phyloP scores from a whole-genome alignment of 2,888 invertebrate genomes.

The Acronicta aceris region DNA sequence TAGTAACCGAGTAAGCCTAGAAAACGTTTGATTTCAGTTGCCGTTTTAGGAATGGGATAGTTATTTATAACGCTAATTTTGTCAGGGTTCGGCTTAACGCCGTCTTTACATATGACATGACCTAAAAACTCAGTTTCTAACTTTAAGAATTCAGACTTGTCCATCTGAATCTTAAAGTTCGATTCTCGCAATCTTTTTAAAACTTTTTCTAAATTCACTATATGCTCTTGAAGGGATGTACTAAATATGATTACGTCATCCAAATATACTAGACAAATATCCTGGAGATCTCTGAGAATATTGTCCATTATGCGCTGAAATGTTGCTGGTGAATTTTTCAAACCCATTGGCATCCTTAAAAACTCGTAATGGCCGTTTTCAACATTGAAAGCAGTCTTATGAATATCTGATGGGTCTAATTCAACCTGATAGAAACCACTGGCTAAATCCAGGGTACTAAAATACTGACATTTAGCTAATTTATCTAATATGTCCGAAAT shows the following conservation, averaged over 20 bases:
- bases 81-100: conserved; percentile 14
- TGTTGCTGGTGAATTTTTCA: not conserved
- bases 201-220: too few relatives aligned
- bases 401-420: conserved; percentile 12
- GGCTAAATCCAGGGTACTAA: conserved; percentile 9
- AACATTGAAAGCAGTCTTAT: conserved; percentile 45
- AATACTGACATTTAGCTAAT: conserved; percentile 1
- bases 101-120: conserved; percentile 7
- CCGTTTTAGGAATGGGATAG: not conserved
- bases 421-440: conserved; percentile 25
- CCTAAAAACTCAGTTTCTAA: conserved; percentile 14
- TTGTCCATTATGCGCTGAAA: conserved; percentile 3
- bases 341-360: conserved; percentile 35
- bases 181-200: too few relatives aligned
- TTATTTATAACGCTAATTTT: conserved; percentile 5
- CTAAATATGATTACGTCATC: conserved; percentile 25
- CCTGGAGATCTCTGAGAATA: not conserved
- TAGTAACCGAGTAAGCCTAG: conserved; percentile 1
- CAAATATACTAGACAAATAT: not conserved
- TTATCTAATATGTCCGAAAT: not conserved
- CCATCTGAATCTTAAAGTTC: conserved; percentile 32
- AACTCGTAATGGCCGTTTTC: conserved; percentile 60
- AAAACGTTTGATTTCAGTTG: too few relatives aligned
- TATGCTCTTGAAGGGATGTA: conserved; percentile 19
- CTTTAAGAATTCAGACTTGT: conserved; percentile 1